Conservation (phyloP, 2,797 vertebrate species). For the Botia kubotai region DNA sequence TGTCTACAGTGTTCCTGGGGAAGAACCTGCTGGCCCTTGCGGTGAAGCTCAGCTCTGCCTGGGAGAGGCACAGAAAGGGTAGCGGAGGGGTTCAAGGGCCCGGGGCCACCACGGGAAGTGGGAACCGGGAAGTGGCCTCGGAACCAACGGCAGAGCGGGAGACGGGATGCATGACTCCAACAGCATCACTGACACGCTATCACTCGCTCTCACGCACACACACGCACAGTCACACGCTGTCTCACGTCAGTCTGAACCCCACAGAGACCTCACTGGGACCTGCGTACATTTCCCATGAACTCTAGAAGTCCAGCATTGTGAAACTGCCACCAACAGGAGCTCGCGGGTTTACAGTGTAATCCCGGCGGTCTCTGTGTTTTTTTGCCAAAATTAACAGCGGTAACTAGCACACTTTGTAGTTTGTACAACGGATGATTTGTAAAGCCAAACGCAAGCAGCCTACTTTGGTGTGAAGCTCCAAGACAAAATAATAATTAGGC, state of each 20-base stretch:
- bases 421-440: slow-evolving; percentile 42
- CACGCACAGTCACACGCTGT: slow-evolving; percentile 69
- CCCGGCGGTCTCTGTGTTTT: slow-evolving; percentile 22
- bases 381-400: slow-evolving; percentile 55
- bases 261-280: slow-evolving; percentile 74
- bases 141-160: slow-evolving; percentile 69
- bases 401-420: slow-evolving; percentile 55
- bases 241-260: slow-evolving; percentile 74
- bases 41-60: slow-evolving; percentile 80
- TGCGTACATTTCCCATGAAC: slow-evolving; percentile 82
- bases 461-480: slow-evolving; percentile 26
- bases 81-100: slow-evolving; percentile 59
- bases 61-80: slow-evolving; percentile 76
- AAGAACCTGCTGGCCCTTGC: slow-evolving; percentile 84
- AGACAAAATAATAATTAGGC: slow-evolving; percentile 11
- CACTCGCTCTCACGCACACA: slow-evolving; percentile 77
- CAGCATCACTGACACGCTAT: slow-evolving; percentile 70
- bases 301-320: slow-evolving; percentile 65
- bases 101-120: slow-evolving; percentile 58
- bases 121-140: slow-evolving; percentile 53
- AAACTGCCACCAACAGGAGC: slow-evolving; percentile 16
- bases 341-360: neutral
- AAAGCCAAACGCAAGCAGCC: slow-evolving; percentile 29
- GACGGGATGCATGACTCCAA: slow-evolving; percentile 64
- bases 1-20: slow-evolving; percentile 84